Percentiles rank a stretch among this genome's conserved stretches.
Evolutionary conservation across 2,888 invertebrate species (phyloP).

Genomic region (Serripes groenlandicus): DNA sequence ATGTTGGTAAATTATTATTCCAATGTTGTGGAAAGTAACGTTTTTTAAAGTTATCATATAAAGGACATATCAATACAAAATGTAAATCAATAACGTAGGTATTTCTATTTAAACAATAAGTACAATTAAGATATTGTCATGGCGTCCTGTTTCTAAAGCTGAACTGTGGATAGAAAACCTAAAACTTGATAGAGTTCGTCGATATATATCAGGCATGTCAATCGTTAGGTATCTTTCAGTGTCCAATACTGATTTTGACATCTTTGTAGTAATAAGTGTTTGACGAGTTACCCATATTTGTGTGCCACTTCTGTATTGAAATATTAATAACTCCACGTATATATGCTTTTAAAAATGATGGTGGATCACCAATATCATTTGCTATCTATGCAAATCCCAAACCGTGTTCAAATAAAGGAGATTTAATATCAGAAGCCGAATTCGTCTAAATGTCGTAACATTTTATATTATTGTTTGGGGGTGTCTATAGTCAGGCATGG

Average conservation of each 20-base stretch:
- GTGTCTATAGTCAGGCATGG: too few relatives aligned
- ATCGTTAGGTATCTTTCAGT: slow-evolving; percentile 26
- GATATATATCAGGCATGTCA: slow-evolving; percentile 14
- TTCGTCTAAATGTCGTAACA: slow-evolving; percentile 16
- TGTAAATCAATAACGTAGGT: not conserved
- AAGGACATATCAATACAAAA: not conserved
- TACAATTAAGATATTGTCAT: not conserved
- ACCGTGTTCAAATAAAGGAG: slow-evolving; percentile 8
- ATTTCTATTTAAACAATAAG: not conserved
- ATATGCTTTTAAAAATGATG: not conserved
- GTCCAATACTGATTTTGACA: slow-evolving; percentile 19
- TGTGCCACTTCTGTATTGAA: not conserved
- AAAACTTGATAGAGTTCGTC: slow-evolving; percentile 17
- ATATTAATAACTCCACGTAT: slow-evolving; percentile 8
- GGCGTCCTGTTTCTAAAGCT: slow-evolving; percentile 22
- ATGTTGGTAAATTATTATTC: not conserved
- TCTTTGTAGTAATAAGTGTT: slow-evolving; percentile 15
- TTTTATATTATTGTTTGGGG: slow-evolving; percentile 32
- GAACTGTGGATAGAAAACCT: slow-evolving; percentile 26
- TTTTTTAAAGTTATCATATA: not conserved
- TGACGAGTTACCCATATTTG: not conserved
- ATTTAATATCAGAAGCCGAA: slow-evolving; percentile 14
- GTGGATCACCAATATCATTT: slow-evolving; percentile 20
- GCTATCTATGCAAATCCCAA: slow-evolving; percentile 28
- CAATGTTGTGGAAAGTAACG: not conserved